These are phyloP conservation scores for Boleophthalmus pectinirostris DNA, from an alignment of 2,113 vertebrate genomes.

Conservation along the genomic window DNA sequence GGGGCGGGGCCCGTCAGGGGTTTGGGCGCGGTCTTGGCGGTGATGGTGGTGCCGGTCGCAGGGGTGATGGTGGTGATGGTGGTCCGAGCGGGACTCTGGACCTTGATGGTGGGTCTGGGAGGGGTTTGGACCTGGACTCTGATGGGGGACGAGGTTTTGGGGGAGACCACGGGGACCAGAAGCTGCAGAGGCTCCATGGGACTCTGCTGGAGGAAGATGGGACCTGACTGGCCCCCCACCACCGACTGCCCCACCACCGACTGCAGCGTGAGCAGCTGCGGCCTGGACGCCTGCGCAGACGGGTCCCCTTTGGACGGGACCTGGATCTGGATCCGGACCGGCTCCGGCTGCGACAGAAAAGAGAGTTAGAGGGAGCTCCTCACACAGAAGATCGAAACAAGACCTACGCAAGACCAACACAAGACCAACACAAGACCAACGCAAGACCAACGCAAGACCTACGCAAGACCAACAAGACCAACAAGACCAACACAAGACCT, in stretches of 20 bases:
- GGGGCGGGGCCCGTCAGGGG: background rate
- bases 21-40: background rate
- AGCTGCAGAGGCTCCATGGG: slow-evolving; percentile 78
- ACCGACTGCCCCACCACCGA: slow-evolving; percentile 66
- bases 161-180: slow-evolving; percentile 62
- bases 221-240: slow-evolving; percentile 54
- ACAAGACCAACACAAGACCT: too few relatives aligned
- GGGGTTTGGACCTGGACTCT: slow-evolving; percentile 22
- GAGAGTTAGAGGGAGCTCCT: too few relatives aligned
- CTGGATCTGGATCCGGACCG: slow-evolving; percentile 85
- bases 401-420: too few relatives aligned
- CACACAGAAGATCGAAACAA: too few relatives aligned
- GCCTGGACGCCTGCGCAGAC: slow-evolving; percentile 34
- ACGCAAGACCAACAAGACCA: too few relatives aligned
- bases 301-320: slow-evolving; percentile 75
- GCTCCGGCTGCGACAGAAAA: slow-evolving; percentile 74
- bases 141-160: slow-evolving; percentile 34
- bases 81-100: background rate
- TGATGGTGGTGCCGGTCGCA: background rate
- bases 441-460: too few relatives aligned
- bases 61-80: background rate
- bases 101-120: background rate
- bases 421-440: too few relatives aligned
- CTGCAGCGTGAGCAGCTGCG: slow-evolving; percentile 85
- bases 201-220: slow-evolving; percentile 77